Evolutionary conservation across 2,888 invertebrate genomes (phyloP).

Genomic region (Melanchra persicariae): DNA sequence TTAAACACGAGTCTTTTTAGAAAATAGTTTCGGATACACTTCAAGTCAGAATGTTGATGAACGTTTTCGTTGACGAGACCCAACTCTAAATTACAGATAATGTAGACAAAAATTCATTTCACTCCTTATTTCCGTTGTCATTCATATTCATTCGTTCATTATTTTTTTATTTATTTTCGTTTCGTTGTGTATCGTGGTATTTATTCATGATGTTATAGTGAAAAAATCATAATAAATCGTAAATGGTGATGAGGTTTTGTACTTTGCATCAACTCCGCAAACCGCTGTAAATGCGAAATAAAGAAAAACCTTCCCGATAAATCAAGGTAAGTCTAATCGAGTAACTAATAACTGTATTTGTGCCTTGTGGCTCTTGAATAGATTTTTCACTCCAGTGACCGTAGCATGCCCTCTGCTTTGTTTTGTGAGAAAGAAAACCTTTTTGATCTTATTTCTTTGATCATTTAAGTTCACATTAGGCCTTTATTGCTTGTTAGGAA

Average conservation of each 20-base stretch:
- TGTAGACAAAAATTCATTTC: background rate
- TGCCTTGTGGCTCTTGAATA: conserved; percentile 51
- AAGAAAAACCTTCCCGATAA: conserved; percentile 11
- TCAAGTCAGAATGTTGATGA: background rate
- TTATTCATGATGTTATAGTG: conserved; percentile 22
- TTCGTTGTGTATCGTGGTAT: conserved; percentile 45
- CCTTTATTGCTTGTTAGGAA: no score
- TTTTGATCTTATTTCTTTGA: background rate
- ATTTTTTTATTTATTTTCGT: conserved; percentile 56
- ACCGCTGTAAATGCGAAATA: conserved; percentile 38
- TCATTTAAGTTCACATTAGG: background rate
- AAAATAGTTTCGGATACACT: background rate
- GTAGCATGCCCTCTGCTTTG: conserved; percentile 66
- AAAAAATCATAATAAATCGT: conserved; percentile 24
- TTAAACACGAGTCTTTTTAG: conserved; percentile 29
- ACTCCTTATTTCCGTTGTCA: background rate
- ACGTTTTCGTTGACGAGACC: background rate
- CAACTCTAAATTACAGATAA: background rate
- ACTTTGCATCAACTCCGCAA: conserved; percentile 1
- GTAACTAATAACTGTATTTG: conserved; percentile 66
- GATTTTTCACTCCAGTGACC: conserved; percentile 70
- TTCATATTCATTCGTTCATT: conserved; percentile 15
- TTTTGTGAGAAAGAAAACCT: conserved; percentile 14
- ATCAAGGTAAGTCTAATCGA: conserved; percentile 48
- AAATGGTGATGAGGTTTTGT: conserved; percentile 26